These are phyloP conservation scores for Dipus sagitta DNA, from an alignment of 2,797 vertebrate genomes.

Conservation along the genomic window DNA sequence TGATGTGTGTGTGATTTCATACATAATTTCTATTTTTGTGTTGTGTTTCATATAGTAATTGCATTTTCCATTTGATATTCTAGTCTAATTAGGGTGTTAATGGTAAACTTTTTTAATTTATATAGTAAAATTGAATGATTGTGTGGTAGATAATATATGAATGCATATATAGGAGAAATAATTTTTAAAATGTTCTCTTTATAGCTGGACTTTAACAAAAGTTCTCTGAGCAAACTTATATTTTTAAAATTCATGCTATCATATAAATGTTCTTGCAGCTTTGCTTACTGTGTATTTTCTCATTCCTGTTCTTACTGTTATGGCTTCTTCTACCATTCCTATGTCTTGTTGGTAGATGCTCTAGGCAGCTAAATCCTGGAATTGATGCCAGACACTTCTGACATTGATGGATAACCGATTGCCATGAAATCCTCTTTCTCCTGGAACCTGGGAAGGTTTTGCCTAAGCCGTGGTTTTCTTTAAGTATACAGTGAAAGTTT, in stretches of 20 bases:
- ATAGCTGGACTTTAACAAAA: background rate
- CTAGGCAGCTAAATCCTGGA: background rate
- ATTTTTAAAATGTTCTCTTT: background rate
- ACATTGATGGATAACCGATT: background rate
- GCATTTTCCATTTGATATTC: background rate
- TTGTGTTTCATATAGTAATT: background rate
- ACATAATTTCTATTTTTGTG: background rate
- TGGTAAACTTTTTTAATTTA: background rate
- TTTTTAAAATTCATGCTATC: background rate
- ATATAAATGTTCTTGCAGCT: background rate
- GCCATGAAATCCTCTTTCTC: background rate
- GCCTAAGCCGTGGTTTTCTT: background rate
- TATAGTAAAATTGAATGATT: background rate
- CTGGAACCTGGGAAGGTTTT: background rate
- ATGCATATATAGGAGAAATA: background rate
- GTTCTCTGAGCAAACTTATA: background rate
- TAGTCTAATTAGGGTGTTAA: background rate
- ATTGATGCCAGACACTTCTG: background rate
- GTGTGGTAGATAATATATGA: too few species aligned
- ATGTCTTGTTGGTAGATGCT: background rate
- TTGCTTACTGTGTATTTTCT: background rate
- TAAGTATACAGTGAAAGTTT: background rate
- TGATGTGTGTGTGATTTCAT: background rate
- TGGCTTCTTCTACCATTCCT: background rate
- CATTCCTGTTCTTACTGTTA: background rate